These are phyloP conservation scores for Trichopria drosophilae DNA, from an alignment of 2,888 invertebrate genomes.

Conservation along the genomic window DNA sequence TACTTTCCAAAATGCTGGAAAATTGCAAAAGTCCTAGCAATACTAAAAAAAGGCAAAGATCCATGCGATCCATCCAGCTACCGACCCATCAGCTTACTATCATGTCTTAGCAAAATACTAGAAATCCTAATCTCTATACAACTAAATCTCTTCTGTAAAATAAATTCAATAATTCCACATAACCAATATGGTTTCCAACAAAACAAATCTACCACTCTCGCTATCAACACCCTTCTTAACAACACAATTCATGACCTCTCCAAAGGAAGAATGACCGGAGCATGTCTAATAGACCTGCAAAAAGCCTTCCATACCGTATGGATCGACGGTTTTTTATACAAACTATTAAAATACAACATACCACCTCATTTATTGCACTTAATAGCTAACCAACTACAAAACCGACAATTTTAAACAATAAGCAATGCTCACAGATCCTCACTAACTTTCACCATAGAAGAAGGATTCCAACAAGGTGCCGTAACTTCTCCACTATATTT, in stretches of 20 bases:
- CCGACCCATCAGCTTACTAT: conserved; percentile 36
- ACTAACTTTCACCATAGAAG: too few species aligned
- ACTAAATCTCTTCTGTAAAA: not conserved
- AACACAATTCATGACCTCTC: conserved; percentile 12
- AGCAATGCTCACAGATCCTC: too few species aligned
- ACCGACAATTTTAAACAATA: too few species aligned
- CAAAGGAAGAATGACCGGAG: conserved; percentile 10
- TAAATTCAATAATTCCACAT: conserved; percentile 21
- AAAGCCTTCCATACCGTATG: conserved; percentile 27
- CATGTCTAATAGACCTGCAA: conserved; percentile 20
- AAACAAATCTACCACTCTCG: conserved; percentile 32
- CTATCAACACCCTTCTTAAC: conserved; percentile 15
- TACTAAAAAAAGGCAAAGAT: conserved; percentile 22
- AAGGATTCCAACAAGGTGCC: conserved; percentile 34
- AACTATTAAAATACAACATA: conserved; percentile 13
- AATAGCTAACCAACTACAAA: not conserved
- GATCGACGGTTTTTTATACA: conserved; percentile 23
- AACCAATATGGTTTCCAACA: conserved; percentile 30
- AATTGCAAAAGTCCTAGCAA: conserved; percentile 34
- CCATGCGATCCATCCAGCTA: conserved; percentile 25
- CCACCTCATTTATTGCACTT: too few species aligned
- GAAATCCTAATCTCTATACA: conserved; percentile 28
- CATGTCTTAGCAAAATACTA: conserved; percentile 36
- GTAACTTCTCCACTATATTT: conserved; percentile 32
- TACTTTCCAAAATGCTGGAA: conserved; percentile 39